These are phyloP conservation scores for Belgica antarctica DNA, from an alignment of 2,888 invertebrate species.

Conservation along the genomic window DNA sequence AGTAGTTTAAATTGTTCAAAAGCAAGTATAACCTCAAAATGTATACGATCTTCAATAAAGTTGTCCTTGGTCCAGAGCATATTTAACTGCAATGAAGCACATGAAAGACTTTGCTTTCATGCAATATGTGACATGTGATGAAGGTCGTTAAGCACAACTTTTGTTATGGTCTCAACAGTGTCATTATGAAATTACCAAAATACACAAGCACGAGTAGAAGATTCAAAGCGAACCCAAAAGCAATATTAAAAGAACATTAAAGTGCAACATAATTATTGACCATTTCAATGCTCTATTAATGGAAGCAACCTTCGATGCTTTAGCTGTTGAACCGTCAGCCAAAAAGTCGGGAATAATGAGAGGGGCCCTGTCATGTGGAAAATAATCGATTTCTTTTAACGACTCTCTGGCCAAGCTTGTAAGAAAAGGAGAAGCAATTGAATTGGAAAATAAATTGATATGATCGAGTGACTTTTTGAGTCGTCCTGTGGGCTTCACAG, in stretches of 20 bases:
- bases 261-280: conserved; percentile 39
- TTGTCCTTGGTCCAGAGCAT: no score
- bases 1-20: no score
- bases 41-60: no score
- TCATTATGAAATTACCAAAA: conserved; percentile 43
- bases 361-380: conserved; percentile 42
- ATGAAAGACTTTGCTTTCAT: background rate
- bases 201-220: background rate
- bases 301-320: background rate
- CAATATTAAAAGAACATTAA: conserved; percentile 41
- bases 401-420: no score
- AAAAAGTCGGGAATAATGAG: background rate
- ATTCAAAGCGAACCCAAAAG: background rate
- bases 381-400: conserved; percentile 39
- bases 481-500: conserved; percentile 5
- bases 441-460: background rate
- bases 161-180: background rate
- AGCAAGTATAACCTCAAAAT: no score
- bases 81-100: background rate
- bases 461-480: background rate
- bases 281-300: conserved; percentile 12
- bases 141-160: conserved; percentile 1
- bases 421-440: conserved; percentile 1
- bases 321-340: background rate
- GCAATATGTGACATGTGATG: conserved; percentile 14